These are phyloP conservation scores for Lathamus discolor DNA, from an alignment of 2,113 vertebrate species.

Conservation along the genomic window DNA sequence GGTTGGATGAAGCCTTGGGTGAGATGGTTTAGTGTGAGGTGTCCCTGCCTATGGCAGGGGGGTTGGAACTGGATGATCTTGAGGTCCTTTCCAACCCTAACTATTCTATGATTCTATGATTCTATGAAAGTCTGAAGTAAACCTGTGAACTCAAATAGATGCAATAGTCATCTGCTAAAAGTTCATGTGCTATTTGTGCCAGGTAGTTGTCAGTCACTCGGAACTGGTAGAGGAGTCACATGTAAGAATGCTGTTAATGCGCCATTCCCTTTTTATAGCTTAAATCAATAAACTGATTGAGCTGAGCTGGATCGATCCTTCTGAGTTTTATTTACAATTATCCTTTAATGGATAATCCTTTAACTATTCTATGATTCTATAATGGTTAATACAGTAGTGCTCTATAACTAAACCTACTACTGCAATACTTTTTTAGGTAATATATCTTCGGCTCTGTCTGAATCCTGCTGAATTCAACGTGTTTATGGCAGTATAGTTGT, in stretches of 20 bases:
- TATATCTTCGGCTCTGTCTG: not conserved
- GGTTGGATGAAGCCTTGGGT: no score
- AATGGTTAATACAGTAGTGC: not conserved
- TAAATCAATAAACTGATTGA: constrained; percentile 59
- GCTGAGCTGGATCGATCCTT: constrained; percentile 8
- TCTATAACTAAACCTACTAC: not conserved
- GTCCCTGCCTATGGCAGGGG: no score
- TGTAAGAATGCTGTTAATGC: not conserved
- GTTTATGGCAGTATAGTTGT: not conserved
- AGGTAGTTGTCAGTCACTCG: not conserved
- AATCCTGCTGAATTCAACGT: not conserved
- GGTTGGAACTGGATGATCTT: no score
- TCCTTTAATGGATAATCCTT: not conserved
- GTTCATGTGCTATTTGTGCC: not conserved
- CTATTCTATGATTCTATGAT: no score
- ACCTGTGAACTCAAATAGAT: not conserved
- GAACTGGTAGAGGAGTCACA: not conserved
- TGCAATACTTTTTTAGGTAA: not conserved
- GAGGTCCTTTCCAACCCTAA: no score
- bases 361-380: no score
- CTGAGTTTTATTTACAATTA: constrained; percentile 62
- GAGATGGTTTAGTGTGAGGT: no score
- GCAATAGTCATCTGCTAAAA: not conserved
- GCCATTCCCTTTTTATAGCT: constrained; percentile 41
- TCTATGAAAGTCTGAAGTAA: not conserved